Base-by-base conservation (phyloP, 2,797 vertebrate genomes). In the Sebastes itinus region DNA sequence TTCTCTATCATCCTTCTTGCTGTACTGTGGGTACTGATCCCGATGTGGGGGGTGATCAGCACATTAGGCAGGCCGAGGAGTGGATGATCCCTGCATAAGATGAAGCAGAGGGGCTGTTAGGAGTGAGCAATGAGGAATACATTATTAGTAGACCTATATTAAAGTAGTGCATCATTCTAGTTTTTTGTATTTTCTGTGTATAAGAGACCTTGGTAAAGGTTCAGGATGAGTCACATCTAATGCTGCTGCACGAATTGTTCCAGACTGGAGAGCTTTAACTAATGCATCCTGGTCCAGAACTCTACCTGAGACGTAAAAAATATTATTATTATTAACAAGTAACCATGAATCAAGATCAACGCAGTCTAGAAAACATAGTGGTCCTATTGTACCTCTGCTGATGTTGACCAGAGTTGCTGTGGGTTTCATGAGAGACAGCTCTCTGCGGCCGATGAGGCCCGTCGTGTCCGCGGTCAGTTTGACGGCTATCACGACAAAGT, bases 261-360 rank as follows among this genome's bases (percentile, higher is more conserved):
- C 82, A 0, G 89, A 92, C 75, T 93, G 90, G 58, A 97, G 95
- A 16, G 95, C 96, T 84, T 94, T 72, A 35, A 95, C 93, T 77
- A 96, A 89, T 22, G 95, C 95, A 2, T 95, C 96, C 79, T 97
- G 97, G 88, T 97, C 95, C 80, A 97, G 87, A 18, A 96, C 91
- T 13, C 82, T 87, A 81, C 96, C 96, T 97, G 80, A 78, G 76
- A 66, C 20, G 27, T 18, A 38, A 4, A 4, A 65, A 30, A 23
- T 18, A 67, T 25, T 5, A 33, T 71, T 23, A 27, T 11, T 22
- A 54, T 14, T 23, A 8, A 25, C 2, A 7, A 9, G 6, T 27
- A 14, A 65, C 55, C 10, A 54, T 20, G 23, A 61, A 27, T 8
- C 7, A 22, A 22, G 18, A 54, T 72, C 28, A 11, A 6, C 2